A percentile compares a stretch with the other conserved stretches of the same genome.
Conservation (phyloP, 2,888 invertebrate genomes). For the Liopterus haemorrhoidalis region DNA sequence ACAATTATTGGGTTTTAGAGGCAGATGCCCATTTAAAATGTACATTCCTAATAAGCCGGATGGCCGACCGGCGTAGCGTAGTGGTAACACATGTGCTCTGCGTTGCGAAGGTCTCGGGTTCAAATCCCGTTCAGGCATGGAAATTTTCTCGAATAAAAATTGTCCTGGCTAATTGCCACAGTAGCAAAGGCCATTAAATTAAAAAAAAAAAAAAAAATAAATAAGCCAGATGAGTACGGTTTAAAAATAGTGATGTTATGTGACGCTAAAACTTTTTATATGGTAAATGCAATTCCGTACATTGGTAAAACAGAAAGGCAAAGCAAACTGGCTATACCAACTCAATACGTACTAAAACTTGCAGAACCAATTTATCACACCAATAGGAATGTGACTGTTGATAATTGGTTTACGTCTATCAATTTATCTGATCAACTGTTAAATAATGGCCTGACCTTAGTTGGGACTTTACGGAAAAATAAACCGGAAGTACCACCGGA, state of each 20-base stretch:
- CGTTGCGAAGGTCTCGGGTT: no score
- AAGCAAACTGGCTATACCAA: constrained; percentile 1
- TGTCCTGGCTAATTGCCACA: no score
- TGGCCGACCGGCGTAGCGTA: no score
- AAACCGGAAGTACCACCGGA: constrained; percentile 1
- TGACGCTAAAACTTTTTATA: constrained; percentile 25
- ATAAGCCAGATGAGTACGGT: constrained; percentile 28
- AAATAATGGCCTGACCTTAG: not conserved
- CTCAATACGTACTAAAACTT: constrained; percentile 6
- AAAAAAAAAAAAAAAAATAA: no score
- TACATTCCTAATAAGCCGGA: no score
- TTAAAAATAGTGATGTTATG: constrained; percentile 28
- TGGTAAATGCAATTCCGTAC: constrained; percentile 29
- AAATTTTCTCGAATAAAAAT: no score
- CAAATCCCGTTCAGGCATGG: no score
- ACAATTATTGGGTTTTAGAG: no score
- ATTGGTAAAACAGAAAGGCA: constrained; percentile 24
- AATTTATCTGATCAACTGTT: not conserved
- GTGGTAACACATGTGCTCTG: no score
- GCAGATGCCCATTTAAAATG: no score
- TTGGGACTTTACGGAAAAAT: constrained; percentile 1
- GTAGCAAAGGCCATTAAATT: no score
- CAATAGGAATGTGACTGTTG: not conserved
- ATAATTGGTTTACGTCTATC: constrained; percentile 1
- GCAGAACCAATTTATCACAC: not conserved